Conservation (phyloP, 2,888 invertebrate species). For the Ligdia adustata region DNA sequence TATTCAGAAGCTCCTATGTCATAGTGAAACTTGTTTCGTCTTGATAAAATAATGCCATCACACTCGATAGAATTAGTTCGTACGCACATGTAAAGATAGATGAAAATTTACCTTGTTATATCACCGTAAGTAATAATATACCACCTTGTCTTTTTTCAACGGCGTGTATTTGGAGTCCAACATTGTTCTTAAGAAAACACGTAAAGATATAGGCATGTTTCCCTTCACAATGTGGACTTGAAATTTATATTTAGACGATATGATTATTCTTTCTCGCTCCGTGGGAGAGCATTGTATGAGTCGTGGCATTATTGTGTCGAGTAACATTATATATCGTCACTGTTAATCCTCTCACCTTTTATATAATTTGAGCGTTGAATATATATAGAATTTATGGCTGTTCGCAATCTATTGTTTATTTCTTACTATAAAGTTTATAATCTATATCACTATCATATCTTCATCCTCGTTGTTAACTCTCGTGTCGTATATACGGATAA, state of each 20-base stretch:
- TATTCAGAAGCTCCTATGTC: slow-evolving; percentile 42
- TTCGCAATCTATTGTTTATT: slow-evolving; percentile 48
- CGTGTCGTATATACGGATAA: slow-evolving; percentile 66
- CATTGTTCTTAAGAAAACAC: background rate
- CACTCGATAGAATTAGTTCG: slow-evolving; percentile 41
- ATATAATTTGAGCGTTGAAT: slow-evolving; percentile 58
- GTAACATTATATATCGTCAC: slow-evolving; percentile 49
- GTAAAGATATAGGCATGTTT: background rate
- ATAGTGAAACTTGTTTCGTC: slow-evolving; percentile 51
- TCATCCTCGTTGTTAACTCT: slow-evolving; percentile 74
- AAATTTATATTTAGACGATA: slow-evolving; percentile 34
- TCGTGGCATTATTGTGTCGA: slow-evolving; percentile 68
- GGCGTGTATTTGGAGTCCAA: background rate
- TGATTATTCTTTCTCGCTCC: slow-evolving; percentile 24
- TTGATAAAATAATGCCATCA: slow-evolving; percentile 71
- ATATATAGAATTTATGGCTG: slow-evolving; percentile 65
- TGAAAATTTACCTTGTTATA: slow-evolving; percentile 19
- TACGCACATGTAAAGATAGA: slow-evolving; percentile 53
- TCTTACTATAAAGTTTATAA: slow-evolving; percentile 53
- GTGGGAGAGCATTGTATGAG: slow-evolving; percentile 23
- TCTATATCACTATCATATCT: slow-evolving; percentile 75
- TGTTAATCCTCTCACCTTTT: slow-evolving; percentile 62
- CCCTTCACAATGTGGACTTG: slow-evolving; percentile 5
- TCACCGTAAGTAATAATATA: slow-evolving; percentile 1
- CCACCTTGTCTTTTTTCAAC: background rate